These are phyloP conservation scores for Andrena chrysosceles DNA, from an alignment of 2,888 invertebrate species.

Conservation along the genomic window DNA sequence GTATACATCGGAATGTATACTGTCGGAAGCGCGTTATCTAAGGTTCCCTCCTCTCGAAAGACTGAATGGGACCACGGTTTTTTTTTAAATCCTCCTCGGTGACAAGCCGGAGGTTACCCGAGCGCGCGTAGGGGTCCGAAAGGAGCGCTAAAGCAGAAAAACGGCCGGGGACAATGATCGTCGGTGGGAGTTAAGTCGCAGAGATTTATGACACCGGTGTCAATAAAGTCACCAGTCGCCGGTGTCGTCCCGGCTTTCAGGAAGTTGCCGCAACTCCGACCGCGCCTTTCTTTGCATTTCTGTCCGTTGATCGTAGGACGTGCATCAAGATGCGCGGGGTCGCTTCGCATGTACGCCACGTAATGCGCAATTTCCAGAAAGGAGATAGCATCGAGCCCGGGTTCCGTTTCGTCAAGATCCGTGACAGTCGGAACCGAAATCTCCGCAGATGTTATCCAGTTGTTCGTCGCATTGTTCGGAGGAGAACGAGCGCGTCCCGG, in stretches of 20 bases:
- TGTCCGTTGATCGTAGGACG: slow-evolving; percentile 53
- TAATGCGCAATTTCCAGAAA: slow-evolving; percentile 57
- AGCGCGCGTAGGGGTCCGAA: slow-evolving; percentile 10
- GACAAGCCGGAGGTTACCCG: neutral
- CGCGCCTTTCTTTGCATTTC: slow-evolving; percentile 61
- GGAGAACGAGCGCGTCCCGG: slow-evolving; percentile 7
- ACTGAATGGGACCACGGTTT: neutral
- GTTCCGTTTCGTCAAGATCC: slow-evolving; percentile 50
- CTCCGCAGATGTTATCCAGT: slow-evolving; percentile 39
- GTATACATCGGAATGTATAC: too few relatives aligned
- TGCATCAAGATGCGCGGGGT: slow-evolving; percentile 46
- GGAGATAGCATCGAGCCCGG: slow-evolving; percentile 43
- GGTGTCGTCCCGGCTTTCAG: slow-evolving; percentile 57
- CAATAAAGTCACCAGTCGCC: slow-evolving; percentile 76
- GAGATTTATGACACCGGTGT: slow-evolving; percentile 77
- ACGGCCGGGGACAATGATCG: slow-evolving; percentile 68
- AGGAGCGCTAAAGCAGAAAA: slow-evolving; percentile 41
- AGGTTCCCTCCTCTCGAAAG: neutral
- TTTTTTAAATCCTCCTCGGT: neutral
- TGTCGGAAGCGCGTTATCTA: slow-evolving; percentile 15
- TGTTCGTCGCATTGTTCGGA: slow-evolving; percentile 43
- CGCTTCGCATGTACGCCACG: slow-evolving; percentile 53
- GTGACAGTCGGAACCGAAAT: slow-evolving; percentile 38
- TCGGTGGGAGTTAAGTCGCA: slow-evolving; percentile 73
- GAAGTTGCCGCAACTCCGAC: slow-evolving; percentile 50